Evolutionary conservation across 2,888 invertebrate genomes (phyloP).

Genomic region (Rosalia funebris): DNA sequence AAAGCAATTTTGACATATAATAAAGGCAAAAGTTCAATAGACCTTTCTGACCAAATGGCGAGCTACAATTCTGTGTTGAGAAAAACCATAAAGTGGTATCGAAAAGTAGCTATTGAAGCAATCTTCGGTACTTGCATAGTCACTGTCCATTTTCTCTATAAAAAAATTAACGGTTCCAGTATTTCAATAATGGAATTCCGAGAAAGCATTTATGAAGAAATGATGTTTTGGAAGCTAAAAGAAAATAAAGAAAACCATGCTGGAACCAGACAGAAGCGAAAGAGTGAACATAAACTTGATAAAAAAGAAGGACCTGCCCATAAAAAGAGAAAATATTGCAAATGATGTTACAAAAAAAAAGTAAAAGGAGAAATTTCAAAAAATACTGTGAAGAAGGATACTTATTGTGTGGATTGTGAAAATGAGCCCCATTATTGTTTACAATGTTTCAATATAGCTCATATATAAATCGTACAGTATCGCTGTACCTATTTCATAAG

Average conservation of each 20-base stretch:
- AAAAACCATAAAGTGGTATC: constrained; percentile 34
- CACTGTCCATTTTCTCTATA: constrained; percentile 10
- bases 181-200: constrained; percentile 7
- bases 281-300: neutral
- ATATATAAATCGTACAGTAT: too few relatives aligned
- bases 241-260: neutral
- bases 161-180: neutral
- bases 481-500: too few relatives aligned
- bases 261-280: neutral
- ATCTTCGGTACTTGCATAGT: constrained; percentile 3
- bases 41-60: constrained; percentile 40
- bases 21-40: constrained; percentile 38
- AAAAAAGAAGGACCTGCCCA: neutral
- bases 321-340: neutral
- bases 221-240: neutral
- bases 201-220: neutral
- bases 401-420: neutral
- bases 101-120: constrained; percentile 32
- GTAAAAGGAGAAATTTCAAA: neutral
- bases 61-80: neutral
- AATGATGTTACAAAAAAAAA: neutral
- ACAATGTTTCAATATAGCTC: neutral
- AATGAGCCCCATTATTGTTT: neutral
- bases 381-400: neutral
- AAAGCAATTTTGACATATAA: constrained; percentile 40